Evolutionary conservation across 2,113 vertebrate species (phyloP).

Genomic region (Dasyprocta punctata): DNA sequence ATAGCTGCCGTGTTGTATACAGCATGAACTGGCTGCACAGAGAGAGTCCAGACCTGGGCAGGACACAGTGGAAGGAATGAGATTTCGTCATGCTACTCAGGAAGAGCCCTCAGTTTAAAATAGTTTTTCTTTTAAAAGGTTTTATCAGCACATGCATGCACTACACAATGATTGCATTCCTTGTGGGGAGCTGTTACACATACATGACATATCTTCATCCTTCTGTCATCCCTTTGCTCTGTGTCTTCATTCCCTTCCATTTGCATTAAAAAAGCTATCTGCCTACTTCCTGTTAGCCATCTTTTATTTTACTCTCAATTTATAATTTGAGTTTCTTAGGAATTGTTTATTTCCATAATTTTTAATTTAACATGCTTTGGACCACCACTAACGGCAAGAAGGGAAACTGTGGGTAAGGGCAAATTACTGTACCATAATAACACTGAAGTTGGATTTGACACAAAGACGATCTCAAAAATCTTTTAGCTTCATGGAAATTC

Average conservation of each 20-base stretch:
- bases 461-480: conserved; percentile 58
- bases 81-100: neutral
- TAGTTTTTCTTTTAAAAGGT: neutral
- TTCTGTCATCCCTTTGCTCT: neutral
- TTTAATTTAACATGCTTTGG: neutral
- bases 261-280: neutral
- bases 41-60: neutral
- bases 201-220: neutral
- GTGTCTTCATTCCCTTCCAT: neutral
- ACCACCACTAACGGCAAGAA: neutral
- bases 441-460: neutral
- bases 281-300: neutral
- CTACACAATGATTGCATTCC: neutral
- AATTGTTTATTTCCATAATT: neutral
- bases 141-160: neutral
- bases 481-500: conserved; percentile 1
- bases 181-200: neutral
- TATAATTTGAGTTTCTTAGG: neutral
- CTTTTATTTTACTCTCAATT: neutral
- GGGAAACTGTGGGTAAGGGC: neutral
- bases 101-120: neutral
- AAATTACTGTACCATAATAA: neutral
- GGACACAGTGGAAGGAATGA: neutral
- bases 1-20: no score
- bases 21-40: neutral